Base-by-base conservation (phyloP, 2,797 vertebrate species). In the Pseudochaenichthys georgianus region DNA sequence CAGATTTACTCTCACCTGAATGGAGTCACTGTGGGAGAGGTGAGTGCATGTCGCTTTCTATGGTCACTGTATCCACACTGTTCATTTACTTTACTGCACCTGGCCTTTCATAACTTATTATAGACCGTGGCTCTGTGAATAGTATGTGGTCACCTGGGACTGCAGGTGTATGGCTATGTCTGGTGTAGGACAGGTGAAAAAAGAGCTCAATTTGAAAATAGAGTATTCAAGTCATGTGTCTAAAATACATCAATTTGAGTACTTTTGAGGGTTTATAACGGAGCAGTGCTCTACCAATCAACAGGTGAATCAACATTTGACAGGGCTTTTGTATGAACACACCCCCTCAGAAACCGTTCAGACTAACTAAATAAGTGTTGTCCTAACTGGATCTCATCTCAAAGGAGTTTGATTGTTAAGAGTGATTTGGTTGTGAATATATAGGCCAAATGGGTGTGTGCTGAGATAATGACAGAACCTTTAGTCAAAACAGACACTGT, bases 1-100 rank as follows among this genome's bases (percentile, higher is more conserved):
- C 52, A 10, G 28, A 60, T 72, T 81, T 66, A 65, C 78, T 81
- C 81, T 75, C 83, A 88, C 75, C 86, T 93, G 83, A 92, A 85
- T 86, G 48, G 84, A 80, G 80, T 77, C 78, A 87, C 65, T 81
- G 72, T 86, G 31, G 43, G 59, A 69, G 70, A 68, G 16, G 60
- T 66, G 81, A 74, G 64, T 62, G 53, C 59, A 45, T 17, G 60
- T 43, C 52, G 52, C 65, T 70, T n/a, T 71, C 67, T 65, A 64
- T 67, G 77, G 70, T 73, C 71, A 73, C 73, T 78, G 65, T 79
- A 58, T 28, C 28, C 70, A 85, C 76, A 77, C 54, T 70, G 58
- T 62, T 58, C 43, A 46, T 62, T 75, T 70, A 75, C 67, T 76
- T 58, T 45, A 42, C 52, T 71, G 70, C 60, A 82, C 51, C 77